Evolutionary conservation across 2,113 vertebrate species (phyloP).

Genomic region (Sterrhoptilus dennistouni): DNA sequence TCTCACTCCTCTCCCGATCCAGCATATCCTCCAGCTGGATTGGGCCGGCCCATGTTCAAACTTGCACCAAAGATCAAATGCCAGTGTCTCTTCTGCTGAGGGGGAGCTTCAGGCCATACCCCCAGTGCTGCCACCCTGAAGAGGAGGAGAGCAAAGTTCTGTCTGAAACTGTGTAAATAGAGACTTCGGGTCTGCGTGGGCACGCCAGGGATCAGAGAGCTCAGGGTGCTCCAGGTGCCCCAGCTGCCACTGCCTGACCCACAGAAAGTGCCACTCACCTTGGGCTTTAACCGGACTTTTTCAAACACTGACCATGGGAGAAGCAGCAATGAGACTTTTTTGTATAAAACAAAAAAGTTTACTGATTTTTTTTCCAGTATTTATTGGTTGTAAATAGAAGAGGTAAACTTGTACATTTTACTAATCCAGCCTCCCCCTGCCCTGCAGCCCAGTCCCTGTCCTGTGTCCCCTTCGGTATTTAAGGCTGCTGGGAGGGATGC

Average conservation of each 20-base stretch:
- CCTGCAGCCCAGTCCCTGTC: conserved; percentile 21
- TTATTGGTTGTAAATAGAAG: conserved; percentile 86
- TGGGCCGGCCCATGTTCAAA: not conserved
- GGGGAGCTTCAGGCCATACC: not conserved
- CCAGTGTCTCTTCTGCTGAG: conserved; percentile 8
- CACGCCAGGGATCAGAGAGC: accelerated
- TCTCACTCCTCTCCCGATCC: not conserved
- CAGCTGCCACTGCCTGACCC: not conserved
- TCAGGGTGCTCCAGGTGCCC: not conserved
- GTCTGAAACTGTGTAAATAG: conserved; percentile 24
- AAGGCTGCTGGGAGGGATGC: not conserved
- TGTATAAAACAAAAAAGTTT: conserved; percentile 70
- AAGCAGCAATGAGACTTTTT: conserved; percentile 23
- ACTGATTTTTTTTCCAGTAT: conserved; percentile 67
- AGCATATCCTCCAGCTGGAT: not conserved
- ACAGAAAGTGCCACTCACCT: conserved; percentile 36
- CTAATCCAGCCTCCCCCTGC: conserved; percentile 62
- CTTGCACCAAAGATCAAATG: conserved; percentile 79
- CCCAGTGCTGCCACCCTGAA: not conserved
- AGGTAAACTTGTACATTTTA: conserved; percentile 78
- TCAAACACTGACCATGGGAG: conserved; percentile 26
- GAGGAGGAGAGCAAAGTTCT: conserved; percentile 7
- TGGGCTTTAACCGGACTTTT: conserved; percentile 24
- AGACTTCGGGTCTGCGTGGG: not conserved
- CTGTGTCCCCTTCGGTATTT: not conserved